phyloP scores from a whole-genome alignment of 2,113 vertebrate genomes.

The Pluvianellus socialis region DNA sequence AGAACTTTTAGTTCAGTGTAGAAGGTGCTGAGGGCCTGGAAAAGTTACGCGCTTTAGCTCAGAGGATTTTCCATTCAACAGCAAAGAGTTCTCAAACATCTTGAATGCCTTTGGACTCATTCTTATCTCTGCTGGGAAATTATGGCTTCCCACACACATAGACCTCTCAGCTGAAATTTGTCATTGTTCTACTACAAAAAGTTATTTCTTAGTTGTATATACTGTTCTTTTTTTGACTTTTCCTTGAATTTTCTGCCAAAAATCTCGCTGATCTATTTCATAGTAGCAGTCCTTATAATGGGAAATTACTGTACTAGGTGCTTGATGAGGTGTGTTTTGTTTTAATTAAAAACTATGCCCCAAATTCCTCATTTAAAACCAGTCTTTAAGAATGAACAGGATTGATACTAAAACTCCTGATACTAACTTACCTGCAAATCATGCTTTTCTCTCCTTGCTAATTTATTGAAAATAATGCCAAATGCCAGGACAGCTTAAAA shows the following conservation, averaged over 20 bases:
- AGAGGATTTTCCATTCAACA: slow-evolving; percentile 1
- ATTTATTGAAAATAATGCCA: neutral
- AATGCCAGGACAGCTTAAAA: neutral
- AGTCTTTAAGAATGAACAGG: neutral
- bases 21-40: neutral
- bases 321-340: neutral
- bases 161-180: neutral
- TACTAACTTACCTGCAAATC: neutral
- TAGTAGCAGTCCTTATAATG: neutral
- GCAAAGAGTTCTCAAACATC: neutral
- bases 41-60: neutral
- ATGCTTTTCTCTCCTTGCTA: neutral
- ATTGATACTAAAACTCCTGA: neutral
- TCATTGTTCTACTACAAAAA: neutral
- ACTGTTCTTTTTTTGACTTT: neutral
- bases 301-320: neutral
- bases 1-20: neutral
- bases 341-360: neutral
- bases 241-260: neutral
- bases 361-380: neutral
- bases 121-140: neutral
- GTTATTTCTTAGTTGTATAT: neutral
- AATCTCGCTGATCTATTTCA: neutral
- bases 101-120: neutral
- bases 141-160: neutral